Evolutionary conservation across 1,140 invertebrate species (phyloP), one percentile per base, ranked within the genome.

Genomic region (Hyphantria cunea): DNA sequence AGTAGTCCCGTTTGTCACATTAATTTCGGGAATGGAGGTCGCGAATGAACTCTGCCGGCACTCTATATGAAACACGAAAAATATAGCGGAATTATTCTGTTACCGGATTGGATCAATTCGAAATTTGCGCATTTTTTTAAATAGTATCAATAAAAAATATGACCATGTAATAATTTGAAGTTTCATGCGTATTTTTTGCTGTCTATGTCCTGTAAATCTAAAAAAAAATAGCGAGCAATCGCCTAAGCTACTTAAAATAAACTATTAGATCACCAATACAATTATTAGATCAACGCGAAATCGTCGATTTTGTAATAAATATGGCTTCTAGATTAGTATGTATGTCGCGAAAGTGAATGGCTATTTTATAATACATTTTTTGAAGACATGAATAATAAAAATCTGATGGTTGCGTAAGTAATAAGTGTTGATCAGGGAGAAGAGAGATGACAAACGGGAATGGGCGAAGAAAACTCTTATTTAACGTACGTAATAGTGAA

Each of bases 21-120:
- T 70, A 72, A 60, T 53, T 63, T 63, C 64, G 11, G 37, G 51
- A 65, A 55, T 58, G 55, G 51, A 63, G 53, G 49, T 66, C 59
- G 62, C 7, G 42, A 12, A 39, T 44, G 41, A 13, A n/a, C 41
- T 44, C 12, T 44, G 7, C 41, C 12, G 41, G 6, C 41, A n/a
- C 41, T n/a, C n/a, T 55, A 45, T 12, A 13, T 45, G 31, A 31
- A 51, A 51, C 45, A 42, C 10, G 12, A 44, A n/a, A 55, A 55
- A 45, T 55, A 55, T 47, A 12, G 53, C 25, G 13, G 15, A 55
- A 47, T 42, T 55, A n/a, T 58, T 49, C 48, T 49, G 37, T 45
- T 48, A 49, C 55, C 55, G 55, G 55, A 44, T 45, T 44, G 55
- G 44, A 58, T 58, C 48, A 58, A 49, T 17, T 25, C 8, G 5